These are phyloP conservation scores for Oreochromis niloticus DNA, from an alignment of 2,113 vertebrate genomes.

Conservation along the genomic window DNA sequence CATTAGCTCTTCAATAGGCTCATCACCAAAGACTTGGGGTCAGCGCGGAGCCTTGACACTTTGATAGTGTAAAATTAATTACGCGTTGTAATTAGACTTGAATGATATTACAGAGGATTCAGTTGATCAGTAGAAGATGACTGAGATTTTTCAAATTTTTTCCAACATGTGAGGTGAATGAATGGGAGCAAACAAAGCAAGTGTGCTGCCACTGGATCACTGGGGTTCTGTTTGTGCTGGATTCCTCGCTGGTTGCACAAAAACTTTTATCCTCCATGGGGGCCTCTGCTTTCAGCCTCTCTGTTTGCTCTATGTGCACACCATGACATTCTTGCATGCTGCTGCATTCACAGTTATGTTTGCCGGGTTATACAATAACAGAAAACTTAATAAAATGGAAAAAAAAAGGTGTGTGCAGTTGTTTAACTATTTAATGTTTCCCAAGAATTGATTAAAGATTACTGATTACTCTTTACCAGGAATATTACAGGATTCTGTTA, in stretches of 20 bases:
- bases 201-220: not conserved
- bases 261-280: conserved; percentile 14
- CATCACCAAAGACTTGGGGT: not conserved
- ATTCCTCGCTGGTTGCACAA: conserved; percentile 10
- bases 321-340: conserved; percentile 25
- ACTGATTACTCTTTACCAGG: not conserved
- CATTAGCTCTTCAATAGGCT: not conserved
- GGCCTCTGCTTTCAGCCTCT: conserved; percentile 5
- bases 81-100: not conserved
- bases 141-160: not conserved
- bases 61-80: not conserved
- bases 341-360: not conserved
- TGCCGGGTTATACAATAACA: not conserved
- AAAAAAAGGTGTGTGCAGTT: not conserved
- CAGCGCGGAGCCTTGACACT: not conserved
- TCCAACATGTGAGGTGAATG: not conserved
- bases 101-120: not conserved
- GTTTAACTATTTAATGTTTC: not conserved
- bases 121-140: not conserved
- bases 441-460: not conserved
- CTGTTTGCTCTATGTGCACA: conserved; percentile 14
- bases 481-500: not conserved
- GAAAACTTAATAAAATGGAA: not conserved
- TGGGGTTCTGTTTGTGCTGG: conserved; percentile 18
- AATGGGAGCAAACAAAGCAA: not conserved